Evolutionary conservation across 2,113 vertebrate genomes (phyloP), one percentile per base, ranked within the genome.

Genomic region (Syngnathus typhle): DNA sequence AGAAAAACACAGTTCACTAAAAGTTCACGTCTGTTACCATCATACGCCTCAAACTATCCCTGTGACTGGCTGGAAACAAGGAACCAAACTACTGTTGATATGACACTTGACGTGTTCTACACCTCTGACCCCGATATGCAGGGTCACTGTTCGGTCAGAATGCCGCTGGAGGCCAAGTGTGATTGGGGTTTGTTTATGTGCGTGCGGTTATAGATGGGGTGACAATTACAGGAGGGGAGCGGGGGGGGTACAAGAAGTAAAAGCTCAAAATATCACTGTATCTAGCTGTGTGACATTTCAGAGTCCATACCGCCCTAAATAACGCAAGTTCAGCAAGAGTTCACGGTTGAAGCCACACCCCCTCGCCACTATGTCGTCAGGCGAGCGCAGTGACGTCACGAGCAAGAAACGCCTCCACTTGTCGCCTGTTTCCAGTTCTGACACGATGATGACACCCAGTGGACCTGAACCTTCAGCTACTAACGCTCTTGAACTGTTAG

Each of bases 81-180:
- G 69, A 74, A 60, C 67, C 67, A 69, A 86, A 85, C 79, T 55
- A 73, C 59, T 74, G 81, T 71, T 78, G 64, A 71, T 63, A 71
- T 47, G 80, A 79, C 78, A 82, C 72, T 76, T 65, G 75, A 77
- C 62, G 67, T 76, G 77, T 75, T 82, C 51, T 85, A 72, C 79
- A 84, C 78, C 81, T 85, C 71, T 85, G 83, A 88, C 84, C 88
- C 77, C 62, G 68, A 85, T 85, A 75, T 10, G 62, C 10, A 3
- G 81, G 90, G 87, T 91, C 83, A 63, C 10, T 73, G 83, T 71
- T 84, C 85, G 87, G 91, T 89, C 91, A 92, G 83, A 80, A 70
- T 65, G 72, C 64, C 39, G 80, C 88, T 87, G 71, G 71, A 65
- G 85, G 84, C 85, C 75, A 15, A 79, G 71, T 67, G 54, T 75